These are phyloP conservation scores for Myotis davidii DNA, from an alignment of 2,113 vertebrate species.

Conservation along the genomic window DNA sequence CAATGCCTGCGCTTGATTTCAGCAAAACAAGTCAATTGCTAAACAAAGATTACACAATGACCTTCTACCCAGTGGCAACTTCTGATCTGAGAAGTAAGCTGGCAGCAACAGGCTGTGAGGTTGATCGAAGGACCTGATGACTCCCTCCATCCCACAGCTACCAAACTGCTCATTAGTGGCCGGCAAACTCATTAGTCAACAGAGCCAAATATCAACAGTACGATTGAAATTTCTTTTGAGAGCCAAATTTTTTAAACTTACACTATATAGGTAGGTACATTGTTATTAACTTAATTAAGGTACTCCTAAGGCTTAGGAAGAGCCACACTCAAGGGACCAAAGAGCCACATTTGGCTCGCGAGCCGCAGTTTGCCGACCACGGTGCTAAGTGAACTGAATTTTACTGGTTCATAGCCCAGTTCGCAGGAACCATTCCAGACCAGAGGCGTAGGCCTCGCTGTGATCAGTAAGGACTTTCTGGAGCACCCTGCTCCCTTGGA, in stretches of 20 bases:
- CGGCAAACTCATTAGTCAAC: too few species aligned
- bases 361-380: too few species aligned
- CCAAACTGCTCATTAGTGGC: background rate
- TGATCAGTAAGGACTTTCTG: background rate
- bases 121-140: background rate
- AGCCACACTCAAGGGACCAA: too few species aligned
- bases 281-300: too few species aligned
- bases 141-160: background rate
- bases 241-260: too few species aligned
- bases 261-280: too few species aligned
- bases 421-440: background rate
- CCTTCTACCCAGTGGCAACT: background rate
- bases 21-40: constrained; percentile 19
- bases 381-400: background rate
- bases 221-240: too few species aligned
- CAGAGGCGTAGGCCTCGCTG: background rate
- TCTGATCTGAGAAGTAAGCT: background rate
- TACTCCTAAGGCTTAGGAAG: too few species aligned
- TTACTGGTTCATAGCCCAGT: background rate
- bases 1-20: background rate
- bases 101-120: background rate
- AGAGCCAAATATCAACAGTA: too few species aligned
- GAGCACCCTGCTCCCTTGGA: background rate
- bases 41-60: constrained; percentile 7
- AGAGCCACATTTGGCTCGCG: too few species aligned